Evolutionary conservation across 2,797 vertebrate genomes (phyloP), one percentile per base, ranked within the genome.

Genomic region (Pangasius krempfi): DNA sequence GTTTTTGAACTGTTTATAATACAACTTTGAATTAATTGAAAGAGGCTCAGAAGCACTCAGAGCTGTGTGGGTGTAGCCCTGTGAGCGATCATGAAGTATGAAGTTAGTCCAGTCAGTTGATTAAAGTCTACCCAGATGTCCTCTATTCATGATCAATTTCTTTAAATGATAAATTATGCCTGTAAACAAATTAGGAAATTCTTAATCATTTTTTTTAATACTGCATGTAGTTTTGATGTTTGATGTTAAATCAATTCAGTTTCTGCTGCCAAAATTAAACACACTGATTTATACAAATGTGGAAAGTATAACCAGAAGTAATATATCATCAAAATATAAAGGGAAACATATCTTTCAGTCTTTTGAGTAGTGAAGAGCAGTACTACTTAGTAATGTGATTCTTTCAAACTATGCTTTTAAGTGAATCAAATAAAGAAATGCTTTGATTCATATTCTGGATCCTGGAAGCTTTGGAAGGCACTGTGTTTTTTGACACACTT

Each of bases 291-390:
- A 37, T 81, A 1, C 4, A 60, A 81, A 60, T 81, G 56, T 40
- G 22, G 10, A 78, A 54, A 18, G 25, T n/a, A n/a, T 54, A 30
- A 30, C 14, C 75, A 52, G 75, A 82, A 82, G 33, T 62, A 62
- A 60, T 25, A 60, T 14, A 81, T 81, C 12, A 81, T 56, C 79
- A 37, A 60, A 81, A 40, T 60, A 40, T 81, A 81, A 81, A 81
- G 79, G 10, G 79, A 40, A 40, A 33, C 56, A 4, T 40, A 60
- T 40, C 6, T 60, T 25, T 25, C 56, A 27, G 22, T 27, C 33
- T 60, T 82, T 40, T 58, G 8, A 56, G 33, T 7, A 40, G 56
- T 60, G 13, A 81, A 8, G 20, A 40, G 79, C 56, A 13, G 33
- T 40, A 27, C 4, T 40, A 37, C 78, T 58, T 56, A 22, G 52